These are phyloP conservation scores for Yponomeuta evonymella DNA, from an alignment of 2,888 invertebrate species.

Conservation along the genomic window DNA sequence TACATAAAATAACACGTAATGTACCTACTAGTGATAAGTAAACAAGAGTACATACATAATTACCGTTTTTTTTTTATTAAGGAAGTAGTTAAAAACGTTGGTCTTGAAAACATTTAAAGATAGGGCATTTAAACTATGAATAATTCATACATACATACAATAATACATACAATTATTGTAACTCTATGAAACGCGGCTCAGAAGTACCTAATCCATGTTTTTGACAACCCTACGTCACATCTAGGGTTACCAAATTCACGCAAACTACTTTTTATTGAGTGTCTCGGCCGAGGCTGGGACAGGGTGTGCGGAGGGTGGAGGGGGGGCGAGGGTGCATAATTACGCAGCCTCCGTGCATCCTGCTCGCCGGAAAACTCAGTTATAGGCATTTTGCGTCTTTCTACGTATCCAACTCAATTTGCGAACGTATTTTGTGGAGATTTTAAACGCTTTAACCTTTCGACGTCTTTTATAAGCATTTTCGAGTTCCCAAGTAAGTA, in stretches of 20 bases:
- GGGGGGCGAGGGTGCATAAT: constrained; percentile 46
- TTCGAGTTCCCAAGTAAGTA: neutral
- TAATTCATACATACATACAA: no score
- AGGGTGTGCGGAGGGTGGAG: constrained; percentile 23
- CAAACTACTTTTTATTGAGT: constrained; percentile 51
- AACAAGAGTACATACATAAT: no score
- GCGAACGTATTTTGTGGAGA: constrained; percentile 23
- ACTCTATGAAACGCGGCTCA: no score
- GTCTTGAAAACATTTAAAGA: no score
- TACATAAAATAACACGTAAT: no score
- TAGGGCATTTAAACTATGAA: no score
- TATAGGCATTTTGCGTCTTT: constrained; percentile 44
- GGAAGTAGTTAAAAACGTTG: no score
- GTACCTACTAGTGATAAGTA: no score
- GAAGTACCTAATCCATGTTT: neutral
- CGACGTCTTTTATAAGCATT: neutral
- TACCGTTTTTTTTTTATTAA: no score
- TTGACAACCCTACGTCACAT: constrained; percentile 31
- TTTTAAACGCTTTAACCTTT: constrained; percentile 3
- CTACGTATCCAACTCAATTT: constrained; percentile 28
- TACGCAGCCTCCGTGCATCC: constrained; percentile 29
- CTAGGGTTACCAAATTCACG: constrained; percentile 42
- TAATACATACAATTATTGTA: no score
- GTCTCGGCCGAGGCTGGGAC: constrained; percentile 24
- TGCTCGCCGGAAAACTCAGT: constrained; percentile 43